Evolutionary conservation across 2,888 invertebrate species (phyloP).

Genomic region (Tridacna crocea): DNA sequence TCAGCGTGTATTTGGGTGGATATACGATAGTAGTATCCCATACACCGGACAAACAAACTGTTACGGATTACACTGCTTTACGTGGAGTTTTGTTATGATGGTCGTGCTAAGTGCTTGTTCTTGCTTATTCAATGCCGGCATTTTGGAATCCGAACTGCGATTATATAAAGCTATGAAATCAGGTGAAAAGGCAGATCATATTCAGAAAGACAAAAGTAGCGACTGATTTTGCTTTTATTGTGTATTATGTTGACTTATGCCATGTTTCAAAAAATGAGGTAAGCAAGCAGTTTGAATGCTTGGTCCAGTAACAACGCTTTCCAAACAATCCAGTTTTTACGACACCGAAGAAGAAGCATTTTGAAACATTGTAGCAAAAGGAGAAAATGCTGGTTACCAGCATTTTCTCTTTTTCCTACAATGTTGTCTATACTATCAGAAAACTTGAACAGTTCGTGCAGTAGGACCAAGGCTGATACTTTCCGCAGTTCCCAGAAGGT

Average conservation of each 20-base stretch:
- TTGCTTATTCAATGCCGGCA: constrained; percentile 66
- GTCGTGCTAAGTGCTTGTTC: constrained; percentile 71
- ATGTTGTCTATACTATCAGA: not conserved
- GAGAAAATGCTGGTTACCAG: not conserved
- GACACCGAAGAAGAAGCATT: not conserved
- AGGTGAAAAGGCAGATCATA: not conserved
- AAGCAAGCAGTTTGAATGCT: no score
- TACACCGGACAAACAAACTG: constrained; percentile 67
- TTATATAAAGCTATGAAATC: constrained; percentile 28
- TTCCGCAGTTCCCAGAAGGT: no score
- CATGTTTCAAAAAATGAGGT: no score
- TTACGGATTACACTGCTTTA: constrained; percentile 72
- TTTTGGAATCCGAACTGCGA: constrained; percentile 62
- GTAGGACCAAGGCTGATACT: no score
- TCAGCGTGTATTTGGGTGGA: constrained; percentile 70
- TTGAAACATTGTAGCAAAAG: not conserved
- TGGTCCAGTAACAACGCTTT: no score
- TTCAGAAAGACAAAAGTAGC: not conserved
- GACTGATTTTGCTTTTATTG: no score
- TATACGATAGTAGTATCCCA: constrained; percentile 69
- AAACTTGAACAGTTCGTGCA: no score
- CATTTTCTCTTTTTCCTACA: not conserved
- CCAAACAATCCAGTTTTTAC: no score
- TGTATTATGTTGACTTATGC: no score
- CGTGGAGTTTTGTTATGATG: constrained; percentile 74